phyloP scores from a whole-genome alignment of 2,113 vertebrate genomes.

The Peucedramus taeniatus region DNA sequence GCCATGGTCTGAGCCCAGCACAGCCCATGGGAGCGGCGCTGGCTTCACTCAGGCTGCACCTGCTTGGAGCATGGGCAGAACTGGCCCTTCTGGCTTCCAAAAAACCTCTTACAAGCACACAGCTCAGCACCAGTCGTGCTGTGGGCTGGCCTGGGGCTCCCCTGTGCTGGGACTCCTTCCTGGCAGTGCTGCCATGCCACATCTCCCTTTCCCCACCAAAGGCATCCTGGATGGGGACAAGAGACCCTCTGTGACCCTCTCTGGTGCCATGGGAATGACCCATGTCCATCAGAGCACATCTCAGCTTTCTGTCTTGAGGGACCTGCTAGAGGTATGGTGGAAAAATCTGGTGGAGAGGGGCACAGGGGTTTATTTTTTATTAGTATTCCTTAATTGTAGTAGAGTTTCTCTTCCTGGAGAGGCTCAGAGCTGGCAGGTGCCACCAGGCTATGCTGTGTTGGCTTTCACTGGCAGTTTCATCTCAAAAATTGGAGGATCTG shows the following conservation, averaged over 20 bases:
- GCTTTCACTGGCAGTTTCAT: background rate
- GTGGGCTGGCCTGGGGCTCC: background rate
- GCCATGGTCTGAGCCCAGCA: background rate
- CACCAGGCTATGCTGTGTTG: background rate
- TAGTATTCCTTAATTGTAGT: background rate
- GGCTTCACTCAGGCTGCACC: background rate
- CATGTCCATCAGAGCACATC: fast-evolving
- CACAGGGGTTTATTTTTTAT: background rate
- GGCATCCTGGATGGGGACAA: background rate
- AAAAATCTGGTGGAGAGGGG: background rate
- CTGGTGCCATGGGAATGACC: background rate
- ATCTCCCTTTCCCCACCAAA: background rate
- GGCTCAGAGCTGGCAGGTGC: background rate
- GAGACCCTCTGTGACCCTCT: background rate
- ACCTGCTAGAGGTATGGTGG: fast-evolving
- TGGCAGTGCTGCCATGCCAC: background rate
- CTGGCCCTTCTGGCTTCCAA: background rate
- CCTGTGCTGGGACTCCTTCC: background rate
- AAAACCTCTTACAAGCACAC: background rate
- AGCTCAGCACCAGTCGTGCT: background rate
- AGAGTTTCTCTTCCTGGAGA: background rate
- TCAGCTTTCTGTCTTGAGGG: background rate
- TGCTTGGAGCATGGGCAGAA: background rate
- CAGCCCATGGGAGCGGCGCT: fast-evolving
- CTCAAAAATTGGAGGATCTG: background rate